phyloP scores from a whole-genome alignment of 2,888 invertebrate species.

The Lycaena phlaeas region DNA sequence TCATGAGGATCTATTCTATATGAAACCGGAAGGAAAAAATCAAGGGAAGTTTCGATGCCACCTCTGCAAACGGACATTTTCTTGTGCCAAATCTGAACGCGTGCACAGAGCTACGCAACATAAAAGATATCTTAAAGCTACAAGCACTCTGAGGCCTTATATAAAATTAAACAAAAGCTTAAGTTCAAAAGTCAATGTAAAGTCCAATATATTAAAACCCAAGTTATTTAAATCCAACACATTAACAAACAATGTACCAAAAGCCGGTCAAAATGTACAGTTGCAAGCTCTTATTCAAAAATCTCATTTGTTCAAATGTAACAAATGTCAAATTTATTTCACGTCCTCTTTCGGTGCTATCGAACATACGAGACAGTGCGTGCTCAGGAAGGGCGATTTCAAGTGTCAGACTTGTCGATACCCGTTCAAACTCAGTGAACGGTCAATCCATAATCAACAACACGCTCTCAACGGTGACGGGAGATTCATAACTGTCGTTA shows the following conservation, averaged over 20 bases:
- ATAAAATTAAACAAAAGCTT: not conserved
- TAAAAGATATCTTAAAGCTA: not conserved
- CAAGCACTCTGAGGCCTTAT: not conserved
- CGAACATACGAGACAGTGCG: slow-evolving; percentile 16
- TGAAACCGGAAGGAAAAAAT: not conserved
- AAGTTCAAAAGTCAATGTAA: not conserved
- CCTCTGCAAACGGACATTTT: slow-evolving; percentile 13
- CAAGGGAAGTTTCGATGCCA: slow-evolving; percentile 12
- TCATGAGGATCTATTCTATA: slow-evolving; percentile 5
- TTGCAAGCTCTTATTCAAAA: slow-evolving; percentile 13
- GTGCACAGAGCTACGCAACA: slow-evolving; percentile 16
- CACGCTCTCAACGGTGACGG: slow-evolving; percentile 27
- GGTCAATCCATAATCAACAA: slow-evolving; percentile 26
- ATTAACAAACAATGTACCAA: not conserved
- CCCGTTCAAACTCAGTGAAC: slow-evolving; percentile 24
- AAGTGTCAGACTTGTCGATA: slow-evolving; percentile 27
- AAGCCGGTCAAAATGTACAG: not conserved
- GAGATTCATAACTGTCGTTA: slow-evolving; percentile 27
- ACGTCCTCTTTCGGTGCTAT: slow-evolving; percentile 12
- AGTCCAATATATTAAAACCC: not conserved
- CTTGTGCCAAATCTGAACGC: slow-evolving; percentile 9
- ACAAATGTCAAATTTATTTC: slow-evolving; percentile 20
- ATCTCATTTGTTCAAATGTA: slow-evolving; percentile 19
- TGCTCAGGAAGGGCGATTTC: slow-evolving; percentile 12
- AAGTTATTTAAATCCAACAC: not conserved